Conservation (phyloP, 2,797 vertebrate species). For the Sylvilagus floridanus region DNA sequence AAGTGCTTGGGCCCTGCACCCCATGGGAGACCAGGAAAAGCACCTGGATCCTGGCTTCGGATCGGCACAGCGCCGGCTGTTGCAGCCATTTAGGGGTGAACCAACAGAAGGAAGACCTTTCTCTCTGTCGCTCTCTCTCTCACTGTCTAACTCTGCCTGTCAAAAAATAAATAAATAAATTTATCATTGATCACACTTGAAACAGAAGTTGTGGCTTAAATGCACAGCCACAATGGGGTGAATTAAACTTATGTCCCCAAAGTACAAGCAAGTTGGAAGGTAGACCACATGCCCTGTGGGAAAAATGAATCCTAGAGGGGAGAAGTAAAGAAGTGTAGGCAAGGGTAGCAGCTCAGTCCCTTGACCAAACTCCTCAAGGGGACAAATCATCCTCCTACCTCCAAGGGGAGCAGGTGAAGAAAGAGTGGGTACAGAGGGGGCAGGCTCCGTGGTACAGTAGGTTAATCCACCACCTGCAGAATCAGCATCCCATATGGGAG, state of each 20-base stretch:
- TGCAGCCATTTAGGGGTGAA: too few relatives aligned
- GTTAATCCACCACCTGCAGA: too few relatives aligned
- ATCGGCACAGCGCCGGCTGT: too few relatives aligned
- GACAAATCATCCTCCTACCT: neutral
- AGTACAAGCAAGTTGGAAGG: neutral
- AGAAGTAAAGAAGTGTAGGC: neutral
- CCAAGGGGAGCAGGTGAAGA: neutral
- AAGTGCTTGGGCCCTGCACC: too few relatives aligned
- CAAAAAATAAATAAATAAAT: neutral
- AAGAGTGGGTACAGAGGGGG: neutral
- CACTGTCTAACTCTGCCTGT: too few relatives aligned
- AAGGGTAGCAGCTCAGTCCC: neutral
- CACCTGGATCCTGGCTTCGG: too few relatives aligned
- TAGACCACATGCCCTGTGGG: neutral
- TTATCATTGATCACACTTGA: neutral
- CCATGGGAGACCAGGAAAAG: too few relatives aligned
- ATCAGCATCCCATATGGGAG: too few relatives aligned
- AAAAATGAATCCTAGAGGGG: neutral
- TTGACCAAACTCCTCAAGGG: neutral
- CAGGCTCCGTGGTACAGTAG: too few relatives aligned
- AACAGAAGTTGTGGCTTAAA: neutral
- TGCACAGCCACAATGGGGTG: neutral
- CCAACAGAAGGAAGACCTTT: too few relatives aligned
- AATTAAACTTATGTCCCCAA: neutral
- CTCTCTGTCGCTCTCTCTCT: too few relatives aligned